These are phyloP conservation scores for Melanaphis sacchari DNA, from an alignment of 1,140 invertebrate genomes.

Conservation along the genomic window DNA sequence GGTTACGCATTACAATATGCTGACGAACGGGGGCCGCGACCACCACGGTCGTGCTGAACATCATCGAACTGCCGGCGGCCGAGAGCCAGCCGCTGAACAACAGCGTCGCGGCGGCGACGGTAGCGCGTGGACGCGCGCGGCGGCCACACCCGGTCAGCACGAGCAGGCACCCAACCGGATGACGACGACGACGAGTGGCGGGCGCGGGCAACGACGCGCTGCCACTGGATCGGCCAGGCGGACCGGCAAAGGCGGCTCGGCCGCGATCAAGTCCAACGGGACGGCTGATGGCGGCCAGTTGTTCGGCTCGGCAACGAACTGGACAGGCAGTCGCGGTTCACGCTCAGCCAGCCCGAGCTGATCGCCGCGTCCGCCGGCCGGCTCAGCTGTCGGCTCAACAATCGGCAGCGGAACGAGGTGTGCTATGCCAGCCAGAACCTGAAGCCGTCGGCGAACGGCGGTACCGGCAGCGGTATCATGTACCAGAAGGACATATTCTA, in stretches of 20 bases:
- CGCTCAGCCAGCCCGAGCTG: slow-evolving; percentile 71
- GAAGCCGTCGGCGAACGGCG: slow-evolving; percentile 1
- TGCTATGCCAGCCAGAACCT: slow-evolving; percentile 50
- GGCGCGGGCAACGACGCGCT: slow-evolving; percentile 57
- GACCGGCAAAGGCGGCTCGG: background rate
- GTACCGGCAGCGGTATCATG: slow-evolving; percentile 69
- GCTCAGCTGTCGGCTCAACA: slow-evolving; percentile 61
- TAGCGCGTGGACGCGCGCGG: background rate
- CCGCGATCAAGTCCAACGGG: background rate
- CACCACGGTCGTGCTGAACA: slow-evolving; percentile 3
- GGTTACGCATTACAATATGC: too few species aligned
- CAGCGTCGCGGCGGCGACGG: background rate
- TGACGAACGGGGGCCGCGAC: background rate
- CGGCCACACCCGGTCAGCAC: background rate
- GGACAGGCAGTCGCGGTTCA: slow-evolving; percentile 32
- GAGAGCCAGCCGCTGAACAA: slow-evolving; percentile 31
- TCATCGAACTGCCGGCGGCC: slow-evolving; percentile 21
- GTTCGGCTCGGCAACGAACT: slow-evolving; percentile 48
- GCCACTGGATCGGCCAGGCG: slow-evolving; percentile 32
- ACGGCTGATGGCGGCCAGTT: background rate
- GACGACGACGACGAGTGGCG: slow-evolving; percentile 10
- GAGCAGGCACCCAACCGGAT: background rate
- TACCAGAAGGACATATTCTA: slow-evolving; percentile 87
- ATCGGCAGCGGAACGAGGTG: slow-evolving; percentile 59
- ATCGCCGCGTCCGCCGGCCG: slow-evolving; percentile 58